Evolutionary conservation across 2,888 invertebrate genomes (phyloP).

Genomic region (Stomorhina lunata): DNA sequence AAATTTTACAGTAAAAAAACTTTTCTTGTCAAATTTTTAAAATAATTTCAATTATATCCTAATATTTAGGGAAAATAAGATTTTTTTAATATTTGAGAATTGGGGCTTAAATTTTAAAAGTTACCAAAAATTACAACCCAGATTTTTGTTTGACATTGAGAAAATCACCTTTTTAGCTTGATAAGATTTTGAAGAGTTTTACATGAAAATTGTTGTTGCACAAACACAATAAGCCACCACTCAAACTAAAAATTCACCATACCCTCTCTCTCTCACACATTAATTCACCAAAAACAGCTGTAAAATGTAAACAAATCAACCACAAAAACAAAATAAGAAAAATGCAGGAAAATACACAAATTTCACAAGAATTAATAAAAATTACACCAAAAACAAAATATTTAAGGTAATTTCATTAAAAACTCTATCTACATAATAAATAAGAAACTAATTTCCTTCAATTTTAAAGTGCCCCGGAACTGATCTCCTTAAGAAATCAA

Average conservation of each 20-base stretch:
- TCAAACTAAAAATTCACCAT: background rate
- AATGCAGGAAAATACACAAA: background rate
- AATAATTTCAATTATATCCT: too few relatives aligned
- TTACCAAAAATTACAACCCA: too few relatives aligned
- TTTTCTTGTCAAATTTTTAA: too few relatives aligned
- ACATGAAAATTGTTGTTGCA: too few relatives aligned
- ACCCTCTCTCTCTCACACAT: background rate
- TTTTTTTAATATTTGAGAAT: too few relatives aligned
- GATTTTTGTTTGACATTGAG: too few relatives aligned
- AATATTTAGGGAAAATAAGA: too few relatives aligned
- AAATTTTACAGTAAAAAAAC: too few relatives aligned
- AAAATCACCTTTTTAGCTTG: too few relatives aligned
- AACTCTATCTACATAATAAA: background rate
- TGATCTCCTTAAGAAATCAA: conserved; percentile 70
- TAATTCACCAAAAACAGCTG: conserved; percentile 2
- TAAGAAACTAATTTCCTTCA: background rate
- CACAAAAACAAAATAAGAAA: background rate
- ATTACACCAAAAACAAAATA: conserved; percentile 69
- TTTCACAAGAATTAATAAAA: conserved; percentile 54
- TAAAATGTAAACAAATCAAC: conserved; percentile 28
- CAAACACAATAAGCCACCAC: background rate
- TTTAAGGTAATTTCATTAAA: conserved; percentile 70
- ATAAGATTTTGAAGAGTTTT: too few relatives aligned
- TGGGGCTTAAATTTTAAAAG: too few relatives aligned
- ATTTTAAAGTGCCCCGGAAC: conserved; percentile 69